Evolutionary conservation across 2,888 invertebrate species (phyloP).

Genomic region (Melinaea marsaeus): DNA sequence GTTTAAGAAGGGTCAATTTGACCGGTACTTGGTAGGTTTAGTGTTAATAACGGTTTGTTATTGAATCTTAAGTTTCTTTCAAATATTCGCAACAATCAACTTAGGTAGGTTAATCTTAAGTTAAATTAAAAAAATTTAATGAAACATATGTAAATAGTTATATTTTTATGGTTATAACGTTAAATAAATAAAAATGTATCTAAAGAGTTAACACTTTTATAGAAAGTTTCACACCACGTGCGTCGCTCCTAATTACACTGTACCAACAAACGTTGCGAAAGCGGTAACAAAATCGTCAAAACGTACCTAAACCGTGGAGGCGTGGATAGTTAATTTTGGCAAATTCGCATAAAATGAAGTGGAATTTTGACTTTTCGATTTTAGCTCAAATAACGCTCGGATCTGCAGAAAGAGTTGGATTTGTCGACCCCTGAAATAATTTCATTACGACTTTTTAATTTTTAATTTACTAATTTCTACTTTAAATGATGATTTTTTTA

Average conservation of each 20-base stretch:
- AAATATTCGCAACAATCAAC: no score
- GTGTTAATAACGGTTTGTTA: no score
- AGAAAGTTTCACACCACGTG: constrained; percentile 35
- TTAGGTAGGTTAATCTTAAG: no score
- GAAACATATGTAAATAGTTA: no score
- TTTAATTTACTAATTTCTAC: constrained; percentile 58
- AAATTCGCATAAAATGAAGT: constrained; percentile 72
- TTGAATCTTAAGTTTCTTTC: no score
- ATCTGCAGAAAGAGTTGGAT: constrained; percentile 63
- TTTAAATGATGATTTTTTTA: constrained; percentile 53
- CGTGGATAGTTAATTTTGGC: constrained; percentile 62
- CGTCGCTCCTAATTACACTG: constrained; percentile 61
- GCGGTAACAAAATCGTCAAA: constrained; percentile 45
- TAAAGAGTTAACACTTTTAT: constrained; percentile 10
- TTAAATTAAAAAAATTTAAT: no score
- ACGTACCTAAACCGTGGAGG: constrained; percentile 55
- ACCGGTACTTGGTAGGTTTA: no score
- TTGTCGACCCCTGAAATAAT: constrained; percentile 53
- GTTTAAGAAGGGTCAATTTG: no score
- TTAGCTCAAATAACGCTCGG: constrained; percentile 74
- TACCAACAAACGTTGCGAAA: constrained; percentile 62
- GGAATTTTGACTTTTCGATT: constrained; percentile 74
- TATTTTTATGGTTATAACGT: no score
- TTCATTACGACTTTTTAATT: constrained; percentile 54
- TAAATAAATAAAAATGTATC: no score